These are phyloP conservation scores for Diplodus puntazzo DNA, from an alignment of 2,797 vertebrate species.

Conservation along the genomic window DNA sequence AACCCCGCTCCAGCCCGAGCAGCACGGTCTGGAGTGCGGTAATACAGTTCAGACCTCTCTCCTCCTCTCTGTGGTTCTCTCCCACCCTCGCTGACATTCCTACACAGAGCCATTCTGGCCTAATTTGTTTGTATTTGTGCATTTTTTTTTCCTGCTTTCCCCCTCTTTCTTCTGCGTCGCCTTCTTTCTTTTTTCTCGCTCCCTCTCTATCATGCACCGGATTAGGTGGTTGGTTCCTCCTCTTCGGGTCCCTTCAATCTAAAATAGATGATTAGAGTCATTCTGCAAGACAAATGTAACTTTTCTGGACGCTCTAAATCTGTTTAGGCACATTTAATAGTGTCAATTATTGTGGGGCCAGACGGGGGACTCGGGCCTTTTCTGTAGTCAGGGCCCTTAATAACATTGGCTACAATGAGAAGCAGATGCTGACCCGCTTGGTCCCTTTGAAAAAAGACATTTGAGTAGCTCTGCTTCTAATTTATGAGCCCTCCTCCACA, in stretches of 20 bases:
- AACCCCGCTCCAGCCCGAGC: constrained; percentile 52
- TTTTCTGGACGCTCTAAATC: constrained; percentile 98
- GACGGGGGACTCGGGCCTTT: constrained; percentile 92
- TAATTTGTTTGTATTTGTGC: constrained; percentile 79
- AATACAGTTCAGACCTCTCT: constrained; percentile 67
- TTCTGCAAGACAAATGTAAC: constrained; percentile 97
- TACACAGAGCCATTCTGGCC: constrained; percentile 65
- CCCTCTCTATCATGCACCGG: constrained; percentile 62
- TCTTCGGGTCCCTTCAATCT: constrained; percentile 81
- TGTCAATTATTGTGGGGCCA: constrained; percentile 98
- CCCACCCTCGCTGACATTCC: constrained; percentile 73
- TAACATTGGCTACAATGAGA: constrained; percentile 98
- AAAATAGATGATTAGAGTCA: constrained; percentile 95
- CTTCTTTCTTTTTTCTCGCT: constrained; percentile 54
- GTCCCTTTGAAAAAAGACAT: constrained; percentile 98
- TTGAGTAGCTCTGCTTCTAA: constrained; percentile 98
- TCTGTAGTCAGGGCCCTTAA: constrained; percentile 98
- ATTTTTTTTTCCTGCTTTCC: constrained; percentile 49
- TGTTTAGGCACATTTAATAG: constrained; percentile 98
- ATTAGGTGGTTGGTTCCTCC: constrained; percentile 74
- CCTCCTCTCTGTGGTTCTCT: constrained; percentile 45
- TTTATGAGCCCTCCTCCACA: constrained; percentile 95
- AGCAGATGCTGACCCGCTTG: constrained; percentile 98
- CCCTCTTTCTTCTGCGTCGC: constrained; percentile 46
- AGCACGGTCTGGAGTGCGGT: constrained; percentile 60